Base-by-base conservation (phyloP, 2,888 invertebrate genomes). In the Diplazon laetatorius region DNA sequence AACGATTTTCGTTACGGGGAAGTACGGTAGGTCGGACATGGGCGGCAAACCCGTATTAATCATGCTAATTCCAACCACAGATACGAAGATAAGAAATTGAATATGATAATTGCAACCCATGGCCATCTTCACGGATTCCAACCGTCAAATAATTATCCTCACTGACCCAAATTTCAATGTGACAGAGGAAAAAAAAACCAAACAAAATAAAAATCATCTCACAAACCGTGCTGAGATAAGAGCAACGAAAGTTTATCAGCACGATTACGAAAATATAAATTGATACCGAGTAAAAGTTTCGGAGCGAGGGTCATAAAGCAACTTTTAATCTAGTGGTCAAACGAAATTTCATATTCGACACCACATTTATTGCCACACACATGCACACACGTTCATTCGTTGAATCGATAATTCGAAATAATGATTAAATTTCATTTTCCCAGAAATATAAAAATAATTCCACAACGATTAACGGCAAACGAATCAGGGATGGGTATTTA, bases 41-140 rank as follows among this genome's bases (percentile, higher is more conserved):
- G 35, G 14, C 30, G 30, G 42, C 48, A 22, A 66, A 50, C 37
- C 60, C 46, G 52, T 62, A 68, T 74, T 74, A 55, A 62, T 75
- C 75, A 75, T 30, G 44, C 8, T 48, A 75, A 75, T 62, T 71
- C n/a, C 65, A 63, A 46, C 48, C 57, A 10, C 37, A 52, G 63
- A 35, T 65, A 39, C 35, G 35, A 30, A 59, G 65, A 76, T 71
- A 76, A 76, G 59, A 50, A 76, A 71, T 62, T 65, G 71, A 63
- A 63, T n/a, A n/a, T 48, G 59, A 59, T 71, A 65, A 71, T 76
- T 76, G 71, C 30, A 63, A 35, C 48, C 35, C 60, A 9, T 30
- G 10, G 9, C 22, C 14, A 8, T 44, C 55, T 6, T 9, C 16
- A 10, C 42, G 16, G 18, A 39, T 16, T 16, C 42, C 52, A 25